Conservation (phyloP, 1,140 invertebrate species). For the Campodea augens region DNA sequence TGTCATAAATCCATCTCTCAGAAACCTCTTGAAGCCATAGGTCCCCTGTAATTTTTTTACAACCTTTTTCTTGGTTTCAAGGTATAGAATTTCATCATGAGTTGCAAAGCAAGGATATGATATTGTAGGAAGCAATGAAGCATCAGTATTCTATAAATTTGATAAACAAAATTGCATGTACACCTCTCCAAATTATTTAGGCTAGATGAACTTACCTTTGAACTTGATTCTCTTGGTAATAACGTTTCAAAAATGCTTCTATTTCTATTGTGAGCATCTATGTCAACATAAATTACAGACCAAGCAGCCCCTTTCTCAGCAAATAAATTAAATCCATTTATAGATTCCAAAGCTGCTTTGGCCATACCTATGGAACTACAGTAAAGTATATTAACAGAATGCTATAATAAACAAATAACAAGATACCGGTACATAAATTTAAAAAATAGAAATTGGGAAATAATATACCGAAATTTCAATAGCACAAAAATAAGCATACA, state of each 20-base stretch:
- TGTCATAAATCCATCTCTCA: slow-evolving; percentile 86
- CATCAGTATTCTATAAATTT: slow-evolving; percentile 57
- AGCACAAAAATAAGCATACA: too few relatives aligned
- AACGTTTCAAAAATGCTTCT: slow-evolving; percentile 97
- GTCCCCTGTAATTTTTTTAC: slow-evolving; percentile 64
- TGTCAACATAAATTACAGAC: slow-evolving; percentile 98
- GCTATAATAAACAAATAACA: too few relatives aligned
- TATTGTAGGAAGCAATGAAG: slow-evolving; percentile 71
- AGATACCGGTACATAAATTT: too few relatives aligned
- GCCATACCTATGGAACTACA: slow-evolving; percentile 67
- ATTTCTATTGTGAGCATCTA: slow-evolving; percentile 98
- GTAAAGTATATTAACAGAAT: slow-evolving; percentile 8
- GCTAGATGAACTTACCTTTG: slow-evolving; percentile 47
- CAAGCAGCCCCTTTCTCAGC: slow-evolving; percentile 92
- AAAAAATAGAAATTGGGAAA: too few relatives aligned
- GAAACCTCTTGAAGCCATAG: slow-evolving; percentile 86
- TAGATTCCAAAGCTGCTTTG: slow-evolving; percentile 93
- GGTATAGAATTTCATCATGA: slow-evolving; percentile 75
- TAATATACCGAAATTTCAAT: too few relatives aligned
- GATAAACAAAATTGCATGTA: slow-evolving; percentile 11
- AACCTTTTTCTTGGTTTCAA: slow-evolving; percentile 73
- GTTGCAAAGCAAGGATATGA: slow-evolving; percentile 96
- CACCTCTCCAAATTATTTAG: slow-evolving; percentile 6
- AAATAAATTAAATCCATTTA: slow-evolving; percentile 97
- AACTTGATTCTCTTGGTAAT: slow-evolving; percentile 91